Base-by-base conservation (phyloP, 2,797 vertebrate genomes). In the Pipistrellus nathusii region DNA sequence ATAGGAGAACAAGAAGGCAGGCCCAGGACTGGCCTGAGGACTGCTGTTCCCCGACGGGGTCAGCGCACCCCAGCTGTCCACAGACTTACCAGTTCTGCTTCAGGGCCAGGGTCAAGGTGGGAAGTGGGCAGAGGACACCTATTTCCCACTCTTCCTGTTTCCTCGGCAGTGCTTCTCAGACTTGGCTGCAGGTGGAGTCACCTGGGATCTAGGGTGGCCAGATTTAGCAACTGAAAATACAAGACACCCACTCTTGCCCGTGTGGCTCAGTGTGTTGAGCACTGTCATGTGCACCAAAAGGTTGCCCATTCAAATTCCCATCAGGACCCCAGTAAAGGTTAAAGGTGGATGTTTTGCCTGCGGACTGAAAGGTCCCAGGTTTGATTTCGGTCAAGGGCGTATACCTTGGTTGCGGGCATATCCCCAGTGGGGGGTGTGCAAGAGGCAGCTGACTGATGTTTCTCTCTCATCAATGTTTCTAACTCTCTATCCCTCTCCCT, bases 11-110 rank as follows among this genome's bases (percentile, higher is more conserved):
- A 17, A 32, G 44, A 77, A 46, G 27, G 8, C 20, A 86, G 32
- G 32, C 55, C 21, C 23, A 85, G 85, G 71, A 27, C 41, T 20
- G 35, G 62, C 17, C 27, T 12, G 30, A 14, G 76, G 35, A 23
- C 1, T 8, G 5, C 21, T 25, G 2, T n/a, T 2, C 46, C 27
- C 2, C 27, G 46, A 3, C 6, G 25, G 5, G 27, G 27, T 10
- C 46, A 55, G 35, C 21, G 10, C n/a, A 17, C 2, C 2, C 15
- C 13, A 0, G 46, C 9, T 46, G 8, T 32, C 76, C 82, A 41
- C 6, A 4, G 71, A 46, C 90, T 71, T 44, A 3, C n/a, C 0
- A 8, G 51, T 20, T 59, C 55, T 2, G 13, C 10, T 46, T 48
- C n/a, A 62, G 35, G 48, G n/a, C 62, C 55, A 55, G 82, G 46